These are phyloP conservation scores for Dermatemys mawii DNA, from an alignment of 2,113 vertebrate species.

Conservation along the genomic window DNA sequence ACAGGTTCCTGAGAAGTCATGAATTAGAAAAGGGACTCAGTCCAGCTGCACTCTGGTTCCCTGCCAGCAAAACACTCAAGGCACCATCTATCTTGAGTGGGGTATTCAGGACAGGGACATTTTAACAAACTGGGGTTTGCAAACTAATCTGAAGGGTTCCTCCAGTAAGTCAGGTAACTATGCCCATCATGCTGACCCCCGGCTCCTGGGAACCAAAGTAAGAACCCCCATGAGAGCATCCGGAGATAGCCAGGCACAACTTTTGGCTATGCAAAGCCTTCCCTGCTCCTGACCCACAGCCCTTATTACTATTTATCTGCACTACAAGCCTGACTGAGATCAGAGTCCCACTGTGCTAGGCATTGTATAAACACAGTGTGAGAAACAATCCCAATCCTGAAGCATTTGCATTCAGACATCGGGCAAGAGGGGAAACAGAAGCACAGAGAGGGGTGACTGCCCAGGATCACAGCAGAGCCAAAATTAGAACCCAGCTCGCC, in stretches of 20 bases:
- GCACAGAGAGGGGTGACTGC: background rate
- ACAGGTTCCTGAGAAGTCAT: accelerated
- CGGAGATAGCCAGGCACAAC: background rate
- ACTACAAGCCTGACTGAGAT: background rate
- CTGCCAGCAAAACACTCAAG: background rate
- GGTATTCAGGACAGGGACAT: background rate
- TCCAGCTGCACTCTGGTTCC: background rate
- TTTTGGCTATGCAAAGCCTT: background rate
- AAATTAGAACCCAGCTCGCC: background rate
- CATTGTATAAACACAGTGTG: background rate
- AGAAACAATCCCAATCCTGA: background rate
- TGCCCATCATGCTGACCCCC: background rate
- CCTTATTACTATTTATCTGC: background rate
- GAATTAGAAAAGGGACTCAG: background rate
- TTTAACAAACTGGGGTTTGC: background rate
- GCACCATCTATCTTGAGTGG: background rate
- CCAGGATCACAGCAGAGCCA: background rate
- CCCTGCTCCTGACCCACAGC: background rate
- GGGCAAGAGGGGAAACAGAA: background rate
- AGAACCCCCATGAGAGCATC: background rate
- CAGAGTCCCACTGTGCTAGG: background rate
- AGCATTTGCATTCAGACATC: background rate
- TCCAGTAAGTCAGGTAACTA: background rate
- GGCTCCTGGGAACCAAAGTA: background rate
- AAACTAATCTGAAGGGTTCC: background rate